A percentile compares a stretch with the other conserved stretches of the same genome.
These are phyloP conservation scores for Oscheius sp. DNA, from an alignment of 2,888 invertebrate genomes.

Conservation along the genomic window DNA sequence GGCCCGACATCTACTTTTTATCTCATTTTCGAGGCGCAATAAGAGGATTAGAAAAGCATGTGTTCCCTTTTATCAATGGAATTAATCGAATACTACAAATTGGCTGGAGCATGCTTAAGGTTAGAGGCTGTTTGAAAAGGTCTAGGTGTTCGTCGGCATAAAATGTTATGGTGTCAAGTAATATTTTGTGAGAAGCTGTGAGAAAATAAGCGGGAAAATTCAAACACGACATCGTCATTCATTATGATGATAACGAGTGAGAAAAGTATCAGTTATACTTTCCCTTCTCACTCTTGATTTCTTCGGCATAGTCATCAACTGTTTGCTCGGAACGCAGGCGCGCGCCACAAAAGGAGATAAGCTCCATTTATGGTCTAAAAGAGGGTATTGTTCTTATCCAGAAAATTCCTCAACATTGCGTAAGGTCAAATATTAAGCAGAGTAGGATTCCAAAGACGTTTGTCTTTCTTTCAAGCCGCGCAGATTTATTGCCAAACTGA, in stretches of 20 bases:
- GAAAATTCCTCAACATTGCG: neutral
- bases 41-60: conserved; percentile 24
- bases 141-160: neutral
- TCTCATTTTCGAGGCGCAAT: conserved; percentile 15
- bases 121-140: neutral
- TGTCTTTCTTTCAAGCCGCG: neutral
- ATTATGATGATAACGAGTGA: too few species aligned
- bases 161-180: neutral
- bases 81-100: neutral
- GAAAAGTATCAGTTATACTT: too few species aligned
- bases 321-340: too few species aligned
- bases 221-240: neutral
- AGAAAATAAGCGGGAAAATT: neutral
- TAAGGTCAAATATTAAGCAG: neutral
- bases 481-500: neutral
- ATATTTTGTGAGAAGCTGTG: conserved; percentile 1
- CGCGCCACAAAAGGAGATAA: too few species aligned
- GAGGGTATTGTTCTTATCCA: neutral
- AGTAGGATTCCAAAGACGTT: conserved; percentile 14
- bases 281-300: too few species aligned
- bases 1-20: conserved; percentile 10
- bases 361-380: neutral
- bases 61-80: neutral
- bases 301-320: too few species aligned
- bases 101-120: neutral